Evolutionary conservation across 30 jellyfish, hydroid and myxozoan species (phyloP).

Genomic region (Haliclystus octoradiatus): DNA sequence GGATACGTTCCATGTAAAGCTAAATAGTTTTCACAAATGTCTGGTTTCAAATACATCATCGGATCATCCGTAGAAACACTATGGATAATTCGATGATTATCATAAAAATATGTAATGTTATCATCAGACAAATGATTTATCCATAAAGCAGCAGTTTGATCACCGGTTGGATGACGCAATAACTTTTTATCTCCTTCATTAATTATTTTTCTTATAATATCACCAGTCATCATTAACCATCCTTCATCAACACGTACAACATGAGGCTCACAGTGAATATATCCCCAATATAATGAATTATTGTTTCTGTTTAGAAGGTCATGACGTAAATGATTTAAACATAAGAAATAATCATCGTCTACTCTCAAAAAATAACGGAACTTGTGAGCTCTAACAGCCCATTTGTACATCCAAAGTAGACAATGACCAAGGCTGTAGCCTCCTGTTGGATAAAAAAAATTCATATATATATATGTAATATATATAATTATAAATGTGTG

Average conservation of each 20-base stretch:
- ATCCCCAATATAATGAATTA: constrained; percentile 79
- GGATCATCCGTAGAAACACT: constrained; percentile 46
- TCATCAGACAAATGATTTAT: constrained; percentile 33
- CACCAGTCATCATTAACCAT: constrained; percentile 71
- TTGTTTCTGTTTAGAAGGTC: constrained; percentile 78
- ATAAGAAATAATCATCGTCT: constrained; percentile 79
- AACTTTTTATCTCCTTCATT: constrained; percentile 52
- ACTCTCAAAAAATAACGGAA: constrained; percentile 72
- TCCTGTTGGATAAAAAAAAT: constrained; percentile 27
- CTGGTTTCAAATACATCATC: constrained; percentile 11
- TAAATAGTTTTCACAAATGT: constrained; percentile 45
- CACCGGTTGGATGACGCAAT: constrained; percentile 91
- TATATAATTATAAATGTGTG: no score
- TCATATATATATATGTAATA: no score
- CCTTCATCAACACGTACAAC: constrained; percentile 93
- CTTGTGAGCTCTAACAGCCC: constrained; percentile 39
- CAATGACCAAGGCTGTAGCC: constrained; percentile 71
- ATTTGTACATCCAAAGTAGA: constrained; percentile 73
- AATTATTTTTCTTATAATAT: no score
- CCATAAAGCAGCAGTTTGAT: constrained; percentile 94
- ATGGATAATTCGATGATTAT: constrained; percentile 66
- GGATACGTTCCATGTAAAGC: constrained; percentile 88
- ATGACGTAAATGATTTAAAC: constrained; percentile 56
- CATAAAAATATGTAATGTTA: constrained; percentile 63
- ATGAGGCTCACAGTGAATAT: constrained; percentile 51